These are phyloP conservation scores for Alfaro cultratus DNA, from an alignment of 2,797 vertebrate genomes.

Conservation along the genomic window DNA sequence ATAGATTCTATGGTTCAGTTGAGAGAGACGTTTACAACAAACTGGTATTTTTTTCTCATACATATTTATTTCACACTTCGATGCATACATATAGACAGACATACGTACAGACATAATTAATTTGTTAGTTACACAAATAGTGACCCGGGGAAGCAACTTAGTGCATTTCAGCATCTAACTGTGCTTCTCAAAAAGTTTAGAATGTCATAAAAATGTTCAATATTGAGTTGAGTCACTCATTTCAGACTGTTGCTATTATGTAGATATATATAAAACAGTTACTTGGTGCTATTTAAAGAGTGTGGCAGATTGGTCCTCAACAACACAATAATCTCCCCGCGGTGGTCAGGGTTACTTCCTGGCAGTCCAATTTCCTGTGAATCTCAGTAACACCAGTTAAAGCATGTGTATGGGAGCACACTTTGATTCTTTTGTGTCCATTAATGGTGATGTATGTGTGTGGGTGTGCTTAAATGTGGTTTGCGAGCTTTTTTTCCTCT, in stretches of 20 bases:
- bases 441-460: background rate
- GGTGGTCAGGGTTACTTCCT: slow-evolving; percentile 48
- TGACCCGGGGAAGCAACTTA: background rate
- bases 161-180: background rate
- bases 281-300: slow-evolving; percentile 55
- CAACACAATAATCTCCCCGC: slow-evolving; percentile 58
- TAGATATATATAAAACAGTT: background rate
- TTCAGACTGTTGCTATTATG: background rate
- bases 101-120: background rate
- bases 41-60: background rate
- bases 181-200: background rate
- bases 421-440: slow-evolving; percentile 9
- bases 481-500: slow-evolving; percentile 50
- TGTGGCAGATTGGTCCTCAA: slow-evolving; percentile 24
- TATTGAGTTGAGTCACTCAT: background rate
- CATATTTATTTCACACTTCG: background rate
- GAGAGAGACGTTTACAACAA: background rate
- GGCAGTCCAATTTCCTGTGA: slow-evolving; percentile 71
- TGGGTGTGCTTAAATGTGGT: slow-evolving; percentile 2
- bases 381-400: slow-evolving; percentile 30
- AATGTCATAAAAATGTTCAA: background rate
- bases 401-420: slow-evolving; percentile 9
- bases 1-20: background rate
- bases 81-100: background rate
- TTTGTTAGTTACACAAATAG: background rate